Evolutionary conservation across 2,113 vertebrate species (phyloP), one percentile per base, ranked within the genome.

Genomic region (Pangasianodon gigas): DNA sequence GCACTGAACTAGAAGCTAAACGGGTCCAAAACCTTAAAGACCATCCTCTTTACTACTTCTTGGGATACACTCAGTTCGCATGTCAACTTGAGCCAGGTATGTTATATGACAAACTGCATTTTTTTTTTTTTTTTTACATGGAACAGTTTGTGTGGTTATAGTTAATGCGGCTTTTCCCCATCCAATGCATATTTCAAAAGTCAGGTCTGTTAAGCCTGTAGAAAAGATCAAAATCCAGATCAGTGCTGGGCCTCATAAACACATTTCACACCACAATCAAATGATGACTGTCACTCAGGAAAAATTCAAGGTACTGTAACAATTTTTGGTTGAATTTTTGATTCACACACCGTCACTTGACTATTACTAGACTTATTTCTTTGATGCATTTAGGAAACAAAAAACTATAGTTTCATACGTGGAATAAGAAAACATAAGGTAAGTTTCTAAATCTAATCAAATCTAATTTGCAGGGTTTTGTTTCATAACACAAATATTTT

Each of bases 191-290:
- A 9, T 79, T 88, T 84, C 4, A 51, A 90, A 88, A 96, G 96
- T n/a, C 54, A 88, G 90, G 52, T n/a, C 90, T 85, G 90, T n/a
- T 87, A 93, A 91, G 79, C 37, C 93, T n/a, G 92, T 96, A 91
- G 95, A 96, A 41, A 96, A 94, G 87, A 95, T 96, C 92, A 92
- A 91, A 90, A 91, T 96, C 90, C 94, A 95, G 91, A 54, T 96
- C 7, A 92, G 92, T 51, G 85, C 58, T 6, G 86, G 71, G 3
- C 60, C 88, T 2, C 83, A 67, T 77, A 86, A 62, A 83, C 88
- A 89, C 26, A 56, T 82, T 75, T 14, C 58, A 88, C 89, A 46
- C 2, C 4, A 85, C 3, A 86, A 21, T n/a, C 91, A 93, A 91
- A 87, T 94, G 83, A 87, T 95, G 41, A 67, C 93, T 41, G 88